Evolutionary conservation across 2,113 vertebrate genomes (phyloP).

Genomic region (Cyanocitta stelleri): DNA sequence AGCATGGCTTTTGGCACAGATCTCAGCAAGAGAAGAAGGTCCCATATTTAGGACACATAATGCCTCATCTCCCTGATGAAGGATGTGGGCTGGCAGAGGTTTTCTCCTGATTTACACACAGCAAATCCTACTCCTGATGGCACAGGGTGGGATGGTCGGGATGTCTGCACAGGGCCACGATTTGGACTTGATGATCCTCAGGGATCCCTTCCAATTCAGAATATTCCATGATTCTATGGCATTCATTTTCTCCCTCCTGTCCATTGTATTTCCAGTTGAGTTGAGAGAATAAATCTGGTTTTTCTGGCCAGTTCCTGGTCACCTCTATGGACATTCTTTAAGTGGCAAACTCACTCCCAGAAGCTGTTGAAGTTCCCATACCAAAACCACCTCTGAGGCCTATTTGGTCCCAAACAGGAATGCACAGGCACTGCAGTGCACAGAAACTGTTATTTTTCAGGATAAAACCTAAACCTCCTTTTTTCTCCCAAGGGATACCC

Average conservation of each 20-base stretch:
- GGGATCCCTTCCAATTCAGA: not conserved
- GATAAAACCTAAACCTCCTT: not conserved
- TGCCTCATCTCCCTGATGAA: accelerated
- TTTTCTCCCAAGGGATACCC: not conserved
- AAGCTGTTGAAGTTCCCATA: not conserved
- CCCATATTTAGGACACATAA: not conserved
- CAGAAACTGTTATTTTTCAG: not conserved
- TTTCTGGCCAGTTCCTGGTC: not conserved
- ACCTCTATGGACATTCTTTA: not conserved
- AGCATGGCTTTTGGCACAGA: not conserved
- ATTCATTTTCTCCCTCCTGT: not conserved
- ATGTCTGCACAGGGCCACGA: not conserved
- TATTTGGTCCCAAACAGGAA: not conserved
- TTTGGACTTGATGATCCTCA: not conserved
- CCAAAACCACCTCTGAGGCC: not conserved
- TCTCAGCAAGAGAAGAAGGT: not conserved
- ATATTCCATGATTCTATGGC: accelerated
- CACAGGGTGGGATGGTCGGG: not conserved
- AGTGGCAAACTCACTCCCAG: not conserved
- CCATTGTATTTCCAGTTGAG: accelerated
- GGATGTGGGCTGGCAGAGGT: not conserved
- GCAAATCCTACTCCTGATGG: not conserved
- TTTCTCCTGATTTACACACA: not conserved
- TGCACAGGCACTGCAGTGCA: accelerated
- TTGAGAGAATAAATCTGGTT: not conserved